A percentile compares a stretch with the other conserved stretches of the same genome.
Evolutionary conservation across 2,888 invertebrate genomes (phyloP).

Genomic region (Drosophila neoperkinsi): DNA sequence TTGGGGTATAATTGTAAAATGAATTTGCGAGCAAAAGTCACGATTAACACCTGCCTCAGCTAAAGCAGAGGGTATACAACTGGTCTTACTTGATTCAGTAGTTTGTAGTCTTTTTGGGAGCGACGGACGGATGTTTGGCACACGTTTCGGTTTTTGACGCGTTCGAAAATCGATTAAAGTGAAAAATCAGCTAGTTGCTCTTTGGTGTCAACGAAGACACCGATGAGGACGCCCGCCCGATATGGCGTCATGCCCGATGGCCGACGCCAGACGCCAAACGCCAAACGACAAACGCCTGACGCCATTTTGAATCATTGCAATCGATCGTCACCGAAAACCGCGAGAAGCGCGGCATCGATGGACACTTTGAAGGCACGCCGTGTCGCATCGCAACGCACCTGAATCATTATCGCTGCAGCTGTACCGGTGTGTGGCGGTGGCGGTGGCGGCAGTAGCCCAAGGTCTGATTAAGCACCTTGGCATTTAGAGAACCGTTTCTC

Average conservation of each 20-base stretch:
- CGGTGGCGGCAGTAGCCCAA: slow-evolving; percentile 54
- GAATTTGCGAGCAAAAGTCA: not conserved
- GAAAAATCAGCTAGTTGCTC: slow-evolving; percentile 34
- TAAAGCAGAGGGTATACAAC: slow-evolving; percentile 10
- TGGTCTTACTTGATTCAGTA: not conserved
- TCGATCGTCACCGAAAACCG: slow-evolving; percentile 43
- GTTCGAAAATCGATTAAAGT: slow-evolving; percentile 60
- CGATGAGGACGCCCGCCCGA: slow-evolving; percentile 29
- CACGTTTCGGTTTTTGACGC: slow-evolving; percentile 47
- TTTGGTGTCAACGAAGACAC: slow-evolving; percentile 32
- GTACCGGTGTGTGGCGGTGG: slow-evolving; percentile 15
- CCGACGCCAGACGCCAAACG: slow-evolving; percentile 28
- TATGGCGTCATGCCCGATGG: slow-evolving; percentile 52
- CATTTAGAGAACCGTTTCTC: slow-evolving; percentile 52
- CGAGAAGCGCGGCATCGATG: slow-evolving; percentile 50
- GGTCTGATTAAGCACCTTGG: slow-evolving; percentile 64
- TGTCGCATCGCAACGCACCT: slow-evolving; percentile 51
- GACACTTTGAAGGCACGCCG: slow-evolving; percentile 72
- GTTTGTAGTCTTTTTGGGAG: slow-evolving; percentile 6
- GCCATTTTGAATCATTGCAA: slow-evolving; percentile 61
- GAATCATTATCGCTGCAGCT: slow-evolving; percentile 58
- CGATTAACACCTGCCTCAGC: not conserved
- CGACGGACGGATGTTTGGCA: slow-evolving; percentile 62
- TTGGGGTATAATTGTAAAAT: not conserved
- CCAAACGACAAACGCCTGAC: slow-evolving; percentile 9